phyloP scores from a whole-genome alignment of 2,113 vertebrate genomes.

The Caloenas nicobarica region DNA sequence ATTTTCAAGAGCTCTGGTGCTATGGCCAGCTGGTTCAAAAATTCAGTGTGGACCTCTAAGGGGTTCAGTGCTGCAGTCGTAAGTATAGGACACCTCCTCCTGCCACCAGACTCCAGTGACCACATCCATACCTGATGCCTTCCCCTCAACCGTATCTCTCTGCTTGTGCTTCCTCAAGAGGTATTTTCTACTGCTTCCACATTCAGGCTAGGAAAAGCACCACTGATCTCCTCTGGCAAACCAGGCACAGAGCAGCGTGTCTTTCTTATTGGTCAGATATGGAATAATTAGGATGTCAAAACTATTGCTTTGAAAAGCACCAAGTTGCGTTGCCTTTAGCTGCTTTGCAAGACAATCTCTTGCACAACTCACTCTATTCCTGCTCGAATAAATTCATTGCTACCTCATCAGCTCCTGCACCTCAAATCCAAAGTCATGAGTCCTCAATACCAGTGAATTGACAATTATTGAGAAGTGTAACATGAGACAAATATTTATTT shows the following conservation, averaged over 20 bases:
- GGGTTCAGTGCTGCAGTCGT: neutral
- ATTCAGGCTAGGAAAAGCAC: neutral
- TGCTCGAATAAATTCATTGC: neutral
- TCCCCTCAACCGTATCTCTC: neutral
- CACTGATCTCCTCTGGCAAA: neutral
- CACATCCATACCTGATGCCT: neutral
- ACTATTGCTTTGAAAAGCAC: neutral
- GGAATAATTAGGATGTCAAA: neutral
- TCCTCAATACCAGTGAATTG: neutral
- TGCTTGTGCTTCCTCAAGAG: neutral
- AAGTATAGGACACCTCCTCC: neutral
- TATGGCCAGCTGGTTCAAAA: neutral
- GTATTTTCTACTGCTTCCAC: neutral
- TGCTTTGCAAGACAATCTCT: neutral
- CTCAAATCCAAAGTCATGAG: neutral
- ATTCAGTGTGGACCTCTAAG: neutral
- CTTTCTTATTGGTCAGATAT: neutral
- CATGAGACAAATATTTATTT: neutral
- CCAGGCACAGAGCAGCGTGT: neutral
- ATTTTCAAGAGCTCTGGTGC: neutral
- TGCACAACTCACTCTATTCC: neutral
- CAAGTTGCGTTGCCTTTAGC: rapidly evolving
- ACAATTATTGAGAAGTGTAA: neutral
- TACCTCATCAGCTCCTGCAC: neutral
- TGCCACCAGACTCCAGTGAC: neutral